A percentile compares a stretch with the other conserved stretches of the same genome.
phyloP scores from a whole-genome alignment of 1,140 invertebrate species.

The Palaemon carinicauda region DNA sequence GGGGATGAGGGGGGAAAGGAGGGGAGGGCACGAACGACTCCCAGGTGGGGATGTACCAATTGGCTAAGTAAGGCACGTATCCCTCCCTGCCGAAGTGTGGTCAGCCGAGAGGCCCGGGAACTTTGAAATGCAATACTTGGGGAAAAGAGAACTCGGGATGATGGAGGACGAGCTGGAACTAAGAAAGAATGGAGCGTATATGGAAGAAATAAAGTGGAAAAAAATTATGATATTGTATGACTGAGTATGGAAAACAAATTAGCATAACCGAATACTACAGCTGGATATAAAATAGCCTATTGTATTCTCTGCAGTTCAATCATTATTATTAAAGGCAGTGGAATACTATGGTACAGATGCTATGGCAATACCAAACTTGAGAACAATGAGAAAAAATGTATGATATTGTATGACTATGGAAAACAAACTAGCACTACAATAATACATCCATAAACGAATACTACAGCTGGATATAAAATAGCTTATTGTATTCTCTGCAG shows the following conservation, averaged over 20 bases:
- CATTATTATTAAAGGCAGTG: no score
- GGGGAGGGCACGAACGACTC: conserved; percentile 26
- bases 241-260: not conserved
- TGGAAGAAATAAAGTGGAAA: not conserved
- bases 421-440: not conserved
- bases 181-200: not conserved
- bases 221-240: not conserved
- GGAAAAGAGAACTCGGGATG: not conserved
- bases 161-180: not conserved
- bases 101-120: conserved; percentile 24
- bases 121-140: conserved; percentile 49
- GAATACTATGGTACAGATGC: no score
- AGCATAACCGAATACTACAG: no score
- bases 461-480: no score
- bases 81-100: conserved; percentile 38
- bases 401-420: not conserved
- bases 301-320: no score
- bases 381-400: not conserved
- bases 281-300: no score
- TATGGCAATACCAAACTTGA: no score
- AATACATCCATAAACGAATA: no score
- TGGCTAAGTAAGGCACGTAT: conserved; percentile 47
- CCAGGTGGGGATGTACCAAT: conserved; percentile 26
- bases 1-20: not conserved
- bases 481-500: no score